Percentiles rank a stretch among this genome's conserved stretches.
Evolutionary conservation across 2,888 invertebrate genomes (phyloP).

Genomic region (Lepidonotus clava): DNA sequence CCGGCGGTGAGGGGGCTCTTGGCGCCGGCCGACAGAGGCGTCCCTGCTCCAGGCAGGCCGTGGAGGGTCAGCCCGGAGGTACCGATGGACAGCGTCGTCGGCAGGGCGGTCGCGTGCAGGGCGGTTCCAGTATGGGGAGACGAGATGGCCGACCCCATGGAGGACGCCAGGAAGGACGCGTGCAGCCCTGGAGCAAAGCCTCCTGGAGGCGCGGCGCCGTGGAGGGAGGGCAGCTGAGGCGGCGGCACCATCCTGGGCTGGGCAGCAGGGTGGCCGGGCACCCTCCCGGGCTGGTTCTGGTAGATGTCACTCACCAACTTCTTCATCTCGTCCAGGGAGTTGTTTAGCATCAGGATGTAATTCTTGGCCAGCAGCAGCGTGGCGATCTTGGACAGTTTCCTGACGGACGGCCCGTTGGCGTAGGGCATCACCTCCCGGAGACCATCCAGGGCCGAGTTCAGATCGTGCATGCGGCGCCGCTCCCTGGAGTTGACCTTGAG

Average conservation of each 20-base stretch:
- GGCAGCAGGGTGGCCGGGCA: neutral
- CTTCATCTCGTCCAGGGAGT: constrained; percentile 79
- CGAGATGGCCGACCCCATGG: neutral
- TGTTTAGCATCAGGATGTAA: constrained; percentile 79
- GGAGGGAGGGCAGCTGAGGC: neutral
- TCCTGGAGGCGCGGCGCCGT: neutral
- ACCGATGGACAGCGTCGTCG: neutral
- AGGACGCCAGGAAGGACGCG: constrained; percentile 25
- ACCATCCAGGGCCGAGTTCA: constrained; percentile 81
- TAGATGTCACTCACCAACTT: constrained; percentile 78
- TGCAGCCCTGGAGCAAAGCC: neutral
- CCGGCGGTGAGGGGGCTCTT: neutral
- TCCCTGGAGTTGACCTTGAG: constrained; percentile 82
- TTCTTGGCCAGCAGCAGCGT: constrained; percentile 79
- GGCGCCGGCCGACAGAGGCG: neutral
- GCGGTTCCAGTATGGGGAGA: neutral
- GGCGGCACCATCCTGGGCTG: neutral
- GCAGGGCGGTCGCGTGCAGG: neutral
- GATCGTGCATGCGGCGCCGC: constrained; percentile 81
- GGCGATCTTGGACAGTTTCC: constrained; percentile 79
- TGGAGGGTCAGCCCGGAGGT: neutral
- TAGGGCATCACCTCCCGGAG: constrained; percentile 80
- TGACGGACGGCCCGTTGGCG: constrained; percentile 79
- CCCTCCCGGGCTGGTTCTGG: constrained; percentile 54
- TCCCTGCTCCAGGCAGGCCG: neutral